phyloP scores from a whole-genome alignment of 2,888 invertebrate species.

The Dasysyrphus albostriatus region DNA sequence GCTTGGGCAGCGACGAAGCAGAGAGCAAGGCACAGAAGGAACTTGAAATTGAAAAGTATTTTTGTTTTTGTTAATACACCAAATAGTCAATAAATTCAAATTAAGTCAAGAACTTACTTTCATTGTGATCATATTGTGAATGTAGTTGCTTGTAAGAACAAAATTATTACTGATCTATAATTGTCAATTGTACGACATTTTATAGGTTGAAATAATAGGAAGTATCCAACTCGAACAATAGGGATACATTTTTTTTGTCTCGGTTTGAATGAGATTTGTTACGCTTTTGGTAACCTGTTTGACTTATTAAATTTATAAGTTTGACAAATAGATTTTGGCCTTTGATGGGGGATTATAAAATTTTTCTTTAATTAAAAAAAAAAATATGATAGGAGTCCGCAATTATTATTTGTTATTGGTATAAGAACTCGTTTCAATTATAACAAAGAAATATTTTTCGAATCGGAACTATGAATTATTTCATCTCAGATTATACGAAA shows the following conservation, averaged over 20 bases:
- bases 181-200: constrained; percentile 12
- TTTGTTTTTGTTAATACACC: neutral
- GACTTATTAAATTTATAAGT: neutral
- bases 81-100: neutral
- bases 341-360: constrained; percentile 10
- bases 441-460: too few relatives aligned
- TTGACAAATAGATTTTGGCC: neutral
- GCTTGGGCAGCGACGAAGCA: constrained; percentile 59
- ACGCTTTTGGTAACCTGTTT: constrained; percentile 18
- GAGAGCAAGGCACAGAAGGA: constrained; percentile 40
- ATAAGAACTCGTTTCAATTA: neutral
- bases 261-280: neutral
- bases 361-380: neutral
- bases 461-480: too few relatives aligned
- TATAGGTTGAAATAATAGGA: constrained; percentile 28
- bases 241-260: neutral
- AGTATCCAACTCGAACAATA: constrained; percentile 1
- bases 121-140: neutral
- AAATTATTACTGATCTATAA: constrained; percentile 14
- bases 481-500: too few relatives aligned
- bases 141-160: constrained; percentile 3
- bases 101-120: constrained; percentile 8
- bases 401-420: neutral
- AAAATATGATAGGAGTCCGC: neutral
- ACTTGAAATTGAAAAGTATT: neutral